These are phyloP conservation scores for Drosophila sturtevanti DNA, from an alignment of 1,140 invertebrate genomes.

Conservation along the genomic window DNA sequence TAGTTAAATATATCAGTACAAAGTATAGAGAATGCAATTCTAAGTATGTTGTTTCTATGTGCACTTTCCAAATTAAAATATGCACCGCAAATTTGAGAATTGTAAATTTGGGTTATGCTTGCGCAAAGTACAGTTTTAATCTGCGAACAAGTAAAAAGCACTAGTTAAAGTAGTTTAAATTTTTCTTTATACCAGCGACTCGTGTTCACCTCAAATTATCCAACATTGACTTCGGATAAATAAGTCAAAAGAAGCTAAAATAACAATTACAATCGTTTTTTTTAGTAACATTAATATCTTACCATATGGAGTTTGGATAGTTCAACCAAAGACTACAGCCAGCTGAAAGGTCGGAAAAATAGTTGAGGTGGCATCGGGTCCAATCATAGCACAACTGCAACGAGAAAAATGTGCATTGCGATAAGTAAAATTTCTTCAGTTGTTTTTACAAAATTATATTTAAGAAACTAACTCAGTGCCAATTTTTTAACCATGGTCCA, in stretches of 20 bases:
- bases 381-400: background rate
- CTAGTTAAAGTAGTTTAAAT: constrained; percentile 68
- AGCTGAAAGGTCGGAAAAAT: too few relatives aligned
- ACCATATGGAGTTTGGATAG: background rate
- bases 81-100: constrained; percentile 73
- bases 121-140: constrained; percentile 65
- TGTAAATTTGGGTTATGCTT: constrained; percentile 80
- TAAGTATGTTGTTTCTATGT: constrained; percentile 31
- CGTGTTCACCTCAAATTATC: constrained; percentile 52
- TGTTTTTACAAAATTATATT: too few relatives aligned
- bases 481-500: constrained; percentile 79
- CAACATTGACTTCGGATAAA: background rate
- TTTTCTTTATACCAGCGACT: constrained; percentile 81
- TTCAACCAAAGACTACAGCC: too few relatives aligned
- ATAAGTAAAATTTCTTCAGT: too few relatives aligned
- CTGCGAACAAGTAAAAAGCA: constrained; percentile 80
- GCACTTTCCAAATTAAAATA: constrained; percentile 67
- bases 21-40: background rate
- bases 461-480: constrained; percentile 59
- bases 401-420: background rate
- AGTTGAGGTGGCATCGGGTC: background rate
- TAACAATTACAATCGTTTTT: too few relatives aligned
- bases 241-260: too few relatives aligned
- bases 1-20: background rate
- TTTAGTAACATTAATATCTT: too few relatives aligned